Conservation (phyloP, 1,140 invertebrate genomes). For the Nylanderia fulva region DNA sequence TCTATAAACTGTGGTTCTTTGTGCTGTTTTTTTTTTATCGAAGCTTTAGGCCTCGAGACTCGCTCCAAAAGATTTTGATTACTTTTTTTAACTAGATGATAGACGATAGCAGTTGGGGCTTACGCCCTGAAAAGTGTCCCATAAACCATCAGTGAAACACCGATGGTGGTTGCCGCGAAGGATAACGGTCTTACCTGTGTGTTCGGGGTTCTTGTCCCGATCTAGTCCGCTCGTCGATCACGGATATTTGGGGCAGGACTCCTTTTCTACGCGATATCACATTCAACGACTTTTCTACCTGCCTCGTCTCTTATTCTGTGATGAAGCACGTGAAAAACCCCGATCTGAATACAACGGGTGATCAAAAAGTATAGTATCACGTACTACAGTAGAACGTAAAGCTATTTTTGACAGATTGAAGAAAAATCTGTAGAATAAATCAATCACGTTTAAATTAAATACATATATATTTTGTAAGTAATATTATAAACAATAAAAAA, state of each 20-base stretch:
- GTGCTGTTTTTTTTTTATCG: conserved; percentile 11
- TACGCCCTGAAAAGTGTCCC: conserved; percentile 70
- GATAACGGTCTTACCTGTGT: conserved; percentile 79
- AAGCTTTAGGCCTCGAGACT: neutral
- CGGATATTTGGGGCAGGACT: conserved; percentile 75
- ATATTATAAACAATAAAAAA: neutral
- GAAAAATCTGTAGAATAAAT: neutral
- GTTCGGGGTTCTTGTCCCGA: conserved; percentile 51
- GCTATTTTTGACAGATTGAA: neutral
- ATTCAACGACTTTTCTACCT: conserved; percentile 82
- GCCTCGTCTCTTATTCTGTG: conserved; percentile 58
- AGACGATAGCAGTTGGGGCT: conserved; percentile 59
- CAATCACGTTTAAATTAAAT: neutral
- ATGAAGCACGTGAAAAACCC: conserved; percentile 62
- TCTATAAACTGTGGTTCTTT: neutral
- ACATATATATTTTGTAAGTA: neutral
- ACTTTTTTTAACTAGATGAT: conserved; percentile 51
- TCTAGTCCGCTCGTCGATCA: conserved; percentile 75
- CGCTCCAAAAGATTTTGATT: conserved; percentile 10
- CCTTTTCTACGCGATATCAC: conserved; percentile 73
- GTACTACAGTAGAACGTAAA: neutral
- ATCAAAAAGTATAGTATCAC: conserved; percentile 10
- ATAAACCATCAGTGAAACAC: conserved; percentile 71
- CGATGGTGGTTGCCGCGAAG: conserved; percentile 55
- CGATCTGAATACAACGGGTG: conserved; percentile 73